Base-by-base conservation (phyloP, 2,888 invertebrate species). In the Cephalotes varians region DNA sequence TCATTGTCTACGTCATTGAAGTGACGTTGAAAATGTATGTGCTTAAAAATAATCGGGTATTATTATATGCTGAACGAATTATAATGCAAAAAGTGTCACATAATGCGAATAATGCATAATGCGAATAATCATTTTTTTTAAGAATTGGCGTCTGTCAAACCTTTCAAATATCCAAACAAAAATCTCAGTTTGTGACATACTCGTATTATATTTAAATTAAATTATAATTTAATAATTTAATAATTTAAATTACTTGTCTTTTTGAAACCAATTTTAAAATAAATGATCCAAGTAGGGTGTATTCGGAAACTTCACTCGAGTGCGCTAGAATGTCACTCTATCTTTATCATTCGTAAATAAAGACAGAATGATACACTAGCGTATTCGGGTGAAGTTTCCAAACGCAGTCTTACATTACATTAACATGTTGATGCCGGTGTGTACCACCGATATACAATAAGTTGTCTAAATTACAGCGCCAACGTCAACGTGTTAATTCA, bases 181-280 rank as follows among this genome's bases (percentile, higher is more conserved):
- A 76, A 28, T 54, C 5, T 37, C 15, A 65, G 40, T 1, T 28
- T 37, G 2, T 2, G 9, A 7, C 3, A 0, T 34, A 4, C 18
- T 4, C n/a, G n/a, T n/a, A n/a, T n/a, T n/a, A n/a, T n/a, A n/a
- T n/a, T n/a, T n/a, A n/a, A n/a, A n/a, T n/a, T n/a, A n/a, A n/a
- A n/a, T n/a, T n/a, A n/a, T n/a, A n/a, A n/a, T n/a, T n/a, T n/a
- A n/a, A n/a, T n/a, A n/a, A n/a, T n/a, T n/a, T n/a, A n/a, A n/a
- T n/a, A n/a, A n/a, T n/a, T 64, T 49, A 12, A 62, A 49, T 37
- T 49, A 15, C 12, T 74, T 37, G 49, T 58, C 34, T 62, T 73
- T 73, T 34, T 21, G 10, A 40, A 6, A 25, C 7, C n/a, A 65
- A 58, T 49, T 64, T 64, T 2, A 51, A 44, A 64, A 37, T 28